Conservation (phyloP, 2,888 invertebrate genomes). For the Pycnomerus fuliginosus region DNA sequence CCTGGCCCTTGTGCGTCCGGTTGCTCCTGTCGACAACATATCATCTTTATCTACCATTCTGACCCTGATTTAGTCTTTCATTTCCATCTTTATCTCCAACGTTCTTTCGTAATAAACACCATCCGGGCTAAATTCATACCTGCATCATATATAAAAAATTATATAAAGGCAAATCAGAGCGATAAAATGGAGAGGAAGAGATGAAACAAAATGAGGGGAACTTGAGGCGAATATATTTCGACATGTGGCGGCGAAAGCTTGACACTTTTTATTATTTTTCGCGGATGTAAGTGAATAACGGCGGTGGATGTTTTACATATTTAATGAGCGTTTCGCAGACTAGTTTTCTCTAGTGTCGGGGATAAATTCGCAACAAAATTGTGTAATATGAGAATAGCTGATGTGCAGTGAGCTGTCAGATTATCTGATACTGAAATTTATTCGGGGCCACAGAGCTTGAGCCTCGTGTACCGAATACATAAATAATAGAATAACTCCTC, state of each 20-base stretch:
- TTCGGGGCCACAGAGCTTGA: slow-evolving; percentile 26
- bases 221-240: no score
- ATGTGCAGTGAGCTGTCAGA: slow-evolving; percentile 27
- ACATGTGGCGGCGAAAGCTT: no score
- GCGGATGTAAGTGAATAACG: no score
- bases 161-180: no score
- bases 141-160: no score
- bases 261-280: no score
- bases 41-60: slow-evolving; percentile 28
- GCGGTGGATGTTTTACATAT: no score
- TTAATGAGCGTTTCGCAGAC: slow-evolving; percentile 3
- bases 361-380: slow-evolving; percentile 10
- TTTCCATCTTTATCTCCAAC: slow-evolving; percentile 29
- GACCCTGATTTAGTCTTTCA: slow-evolving; percentile 25
- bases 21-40: slow-evolving; percentile 25
- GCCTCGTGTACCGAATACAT: slow-evolving; percentile 28
- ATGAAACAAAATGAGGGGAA: no score
- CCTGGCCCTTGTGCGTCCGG: slow-evolving; percentile 13
- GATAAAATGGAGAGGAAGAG: no score
- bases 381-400: slow-evolving; percentile 22
- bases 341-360: slow-evolving; percentile 6
- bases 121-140: no score
- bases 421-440: slow-evolving; percentile 30
- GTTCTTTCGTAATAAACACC: slow-evolving; percentile 20
- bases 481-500: slow-evolving; percentile 27